phyloP scores from a whole-genome alignment of 2,113 vertebrate genomes.

The Macroglossus sobrinus region DNA sequence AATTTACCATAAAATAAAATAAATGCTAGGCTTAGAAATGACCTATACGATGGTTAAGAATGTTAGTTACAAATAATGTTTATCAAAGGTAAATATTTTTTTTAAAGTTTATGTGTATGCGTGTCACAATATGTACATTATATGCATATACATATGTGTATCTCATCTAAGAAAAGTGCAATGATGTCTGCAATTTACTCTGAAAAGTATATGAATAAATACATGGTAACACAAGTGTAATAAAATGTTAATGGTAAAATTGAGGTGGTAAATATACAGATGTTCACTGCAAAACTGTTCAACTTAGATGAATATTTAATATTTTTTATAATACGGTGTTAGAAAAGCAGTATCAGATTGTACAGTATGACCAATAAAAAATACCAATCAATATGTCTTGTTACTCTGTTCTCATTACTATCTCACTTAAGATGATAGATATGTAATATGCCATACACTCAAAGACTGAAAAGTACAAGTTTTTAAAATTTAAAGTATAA shows the following conservation, averaged over 20 bases:
- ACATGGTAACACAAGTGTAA: neutral
- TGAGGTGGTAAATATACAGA: neutral
- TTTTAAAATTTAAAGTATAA: slow-evolving; percentile 38
- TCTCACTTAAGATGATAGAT: neutral
- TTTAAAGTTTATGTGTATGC: neutral
- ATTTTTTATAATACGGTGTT: neutral
- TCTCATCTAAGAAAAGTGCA: neutral
- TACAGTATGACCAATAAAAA: neutral
- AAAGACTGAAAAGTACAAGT: neutral
- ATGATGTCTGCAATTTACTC: slow-evolving; percentile 7
- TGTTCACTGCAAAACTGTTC: neutral
- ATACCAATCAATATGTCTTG: neutral
- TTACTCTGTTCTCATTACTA: slow-evolving; percentile 9
- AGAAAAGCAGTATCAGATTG: neutral
- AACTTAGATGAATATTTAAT: neutral
- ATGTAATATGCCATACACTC: neutral
- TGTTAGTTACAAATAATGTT: neutral
- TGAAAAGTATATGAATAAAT: neutral
- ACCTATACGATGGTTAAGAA: neutral
- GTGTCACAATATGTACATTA: neutral
- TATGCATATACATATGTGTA: neutral
- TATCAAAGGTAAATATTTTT: neutral
- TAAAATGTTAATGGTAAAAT: neutral
- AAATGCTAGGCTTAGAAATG: neutral
- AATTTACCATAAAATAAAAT: slow-evolving; percentile 1